phyloP scores from a whole-genome alignment of 2,113 vertebrate genomes.

The Gorilla gorilla region DNA sequence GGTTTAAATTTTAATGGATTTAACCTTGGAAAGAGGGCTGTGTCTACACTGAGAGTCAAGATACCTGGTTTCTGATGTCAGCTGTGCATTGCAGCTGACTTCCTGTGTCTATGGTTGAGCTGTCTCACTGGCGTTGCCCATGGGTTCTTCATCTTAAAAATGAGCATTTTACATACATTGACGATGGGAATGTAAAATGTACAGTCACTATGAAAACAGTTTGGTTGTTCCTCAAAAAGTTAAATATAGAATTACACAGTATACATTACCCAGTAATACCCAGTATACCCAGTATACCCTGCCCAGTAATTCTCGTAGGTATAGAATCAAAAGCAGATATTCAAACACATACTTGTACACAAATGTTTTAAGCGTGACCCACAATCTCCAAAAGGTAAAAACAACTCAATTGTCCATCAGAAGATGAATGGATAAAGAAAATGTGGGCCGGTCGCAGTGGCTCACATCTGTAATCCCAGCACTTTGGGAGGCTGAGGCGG shows the following conservation, averaged over 20 bases:
- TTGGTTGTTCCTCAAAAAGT: not conserved
- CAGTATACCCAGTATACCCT: no score
- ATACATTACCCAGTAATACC: not conserved
- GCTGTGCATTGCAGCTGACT: not conserved
- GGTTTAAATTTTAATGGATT: not conserved
- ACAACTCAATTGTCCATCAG: not conserved
- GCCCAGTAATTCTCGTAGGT: not conserved
- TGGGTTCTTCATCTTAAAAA: slow-evolving; percentile 19
- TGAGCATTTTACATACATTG: not conserved
- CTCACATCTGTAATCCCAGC: no score
- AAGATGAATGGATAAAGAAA: not conserved
- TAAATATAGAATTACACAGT: not conserved
- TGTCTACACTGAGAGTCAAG: not conserved
- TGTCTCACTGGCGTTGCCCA: not conserved
- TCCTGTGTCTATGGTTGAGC: not conserved
- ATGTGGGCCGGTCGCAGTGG: not conserved
- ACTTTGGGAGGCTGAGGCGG: no score
- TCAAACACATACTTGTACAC: not conserved
- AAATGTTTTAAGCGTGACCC: not conserved
- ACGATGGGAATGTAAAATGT: not conserved
- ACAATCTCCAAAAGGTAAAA: not conserved
- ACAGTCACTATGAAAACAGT: not conserved
- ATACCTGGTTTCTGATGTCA: not conserved
- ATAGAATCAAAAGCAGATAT: not conserved
- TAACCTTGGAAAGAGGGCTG: not conserved